Evolutionary conservation across 64 coral and sea anemone species (phyloP).

Genomic region (Montipora cactus): DNA sequence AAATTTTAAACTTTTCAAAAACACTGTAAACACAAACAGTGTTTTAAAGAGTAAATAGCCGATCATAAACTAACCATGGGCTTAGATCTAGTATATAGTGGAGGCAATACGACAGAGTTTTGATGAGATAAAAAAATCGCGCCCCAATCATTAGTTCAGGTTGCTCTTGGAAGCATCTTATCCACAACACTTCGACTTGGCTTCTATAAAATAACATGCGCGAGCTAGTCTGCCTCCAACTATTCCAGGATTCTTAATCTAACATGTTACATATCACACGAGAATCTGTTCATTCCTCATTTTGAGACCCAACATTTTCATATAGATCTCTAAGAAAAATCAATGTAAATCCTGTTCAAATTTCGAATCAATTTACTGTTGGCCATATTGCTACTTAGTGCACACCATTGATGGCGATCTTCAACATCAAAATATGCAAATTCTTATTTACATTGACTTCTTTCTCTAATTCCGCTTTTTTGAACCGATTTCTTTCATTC

Average conservation of each 20-base stretch:
- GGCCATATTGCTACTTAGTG: not conserved
- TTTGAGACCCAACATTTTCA: not conserved
- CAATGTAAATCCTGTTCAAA: not conserved
- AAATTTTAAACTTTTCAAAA: not conserved
- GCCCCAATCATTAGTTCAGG: too few species aligned
- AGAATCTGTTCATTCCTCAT: not conserved
- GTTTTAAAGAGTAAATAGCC: not conserved
- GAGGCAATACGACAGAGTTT: too few species aligned
- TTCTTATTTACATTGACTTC: not conserved
- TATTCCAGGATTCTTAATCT: too few species aligned
- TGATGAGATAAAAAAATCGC: too few species aligned
- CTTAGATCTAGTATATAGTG: too few species aligned
- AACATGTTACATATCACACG: too few species aligned
- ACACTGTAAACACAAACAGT: too few species aligned
- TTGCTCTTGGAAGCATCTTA: too few species aligned
- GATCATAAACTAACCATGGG: too few species aligned
- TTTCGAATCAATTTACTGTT: slow-evolving; percentile 8
- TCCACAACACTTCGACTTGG: too few species aligned
- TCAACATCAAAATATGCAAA: not conserved
- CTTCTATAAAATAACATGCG: too few species aligned
- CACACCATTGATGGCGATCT: not conserved
- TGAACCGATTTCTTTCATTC: not conserved
- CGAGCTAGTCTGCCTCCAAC: too few species aligned
- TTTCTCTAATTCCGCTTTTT: not conserved
- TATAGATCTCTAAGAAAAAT: not conserved